These are phyloP conservation scores for Cettia cetti DNA, from an alignment of 2,113 vertebrate species.

Conservation along the genomic window DNA sequence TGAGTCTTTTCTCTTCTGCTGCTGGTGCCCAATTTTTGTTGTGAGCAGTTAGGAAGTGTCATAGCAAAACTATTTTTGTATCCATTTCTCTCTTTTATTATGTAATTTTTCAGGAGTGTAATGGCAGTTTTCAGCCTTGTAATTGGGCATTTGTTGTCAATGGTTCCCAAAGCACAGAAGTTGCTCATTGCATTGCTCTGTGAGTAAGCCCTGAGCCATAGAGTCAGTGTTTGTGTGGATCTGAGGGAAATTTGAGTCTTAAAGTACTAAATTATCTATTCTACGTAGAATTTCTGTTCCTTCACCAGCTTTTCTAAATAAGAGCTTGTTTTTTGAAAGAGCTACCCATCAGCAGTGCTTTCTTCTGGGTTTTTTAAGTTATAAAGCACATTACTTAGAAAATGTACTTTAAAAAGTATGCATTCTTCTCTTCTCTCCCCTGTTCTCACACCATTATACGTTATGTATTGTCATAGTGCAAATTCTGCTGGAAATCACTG, in stretches of 20 bases:
- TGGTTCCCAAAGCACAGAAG: not conserved
- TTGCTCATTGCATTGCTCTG: not conserved
- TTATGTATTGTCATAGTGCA: slow-evolving; percentile 24
- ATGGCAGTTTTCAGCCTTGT: not conserved
- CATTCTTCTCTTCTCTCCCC: not conserved
- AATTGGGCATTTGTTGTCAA: not conserved
- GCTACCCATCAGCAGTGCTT: not conserved
- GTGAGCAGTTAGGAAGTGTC: not conserved
- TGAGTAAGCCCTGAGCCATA: not conserved
- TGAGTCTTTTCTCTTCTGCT: not conserved
- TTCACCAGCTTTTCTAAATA: not conserved
- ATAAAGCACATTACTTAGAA: not conserved
- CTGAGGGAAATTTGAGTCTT: not conserved
- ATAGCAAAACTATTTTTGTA: not conserved
- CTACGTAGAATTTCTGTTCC: not conserved
- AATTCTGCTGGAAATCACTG: slow-evolving; percentile 40
- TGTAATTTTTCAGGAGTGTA: not conserved
- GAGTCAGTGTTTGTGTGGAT: not conserved
- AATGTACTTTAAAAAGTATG: not conserved
- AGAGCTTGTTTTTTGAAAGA: not conserved
- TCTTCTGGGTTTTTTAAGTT: not conserved
- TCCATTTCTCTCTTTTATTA: not conserved
- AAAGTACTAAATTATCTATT: not conserved
- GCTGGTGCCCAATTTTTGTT: not conserved
- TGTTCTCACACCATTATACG: not conserved